Conservation (phyloP, 2,888 invertebrate genomes). For the Craniophora ligustri region DNA sequence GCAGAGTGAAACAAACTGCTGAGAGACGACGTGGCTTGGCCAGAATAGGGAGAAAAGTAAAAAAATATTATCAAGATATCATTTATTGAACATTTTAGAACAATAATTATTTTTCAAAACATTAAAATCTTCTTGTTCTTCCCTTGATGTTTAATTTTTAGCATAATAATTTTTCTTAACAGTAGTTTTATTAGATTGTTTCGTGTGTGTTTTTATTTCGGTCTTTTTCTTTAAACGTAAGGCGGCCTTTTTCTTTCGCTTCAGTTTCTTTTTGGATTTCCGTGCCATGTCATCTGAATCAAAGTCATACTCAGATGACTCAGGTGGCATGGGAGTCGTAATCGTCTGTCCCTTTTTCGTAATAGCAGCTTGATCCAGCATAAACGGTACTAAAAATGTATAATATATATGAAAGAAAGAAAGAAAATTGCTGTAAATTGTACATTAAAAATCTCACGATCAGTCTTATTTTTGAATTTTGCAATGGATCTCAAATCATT, state of each 20-base stretch:
- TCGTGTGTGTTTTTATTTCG: neutral
- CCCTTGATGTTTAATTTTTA: neutral
- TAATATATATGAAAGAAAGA: too few relatives aligned
- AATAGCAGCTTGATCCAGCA: conserved; percentile 13
- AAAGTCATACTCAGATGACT: neutral
- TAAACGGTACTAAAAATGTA: conserved; percentile 35
- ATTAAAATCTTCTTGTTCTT: conserved; percentile 2
- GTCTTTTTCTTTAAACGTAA: neutral
- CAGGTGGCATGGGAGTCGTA: neutral
- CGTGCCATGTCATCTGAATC: too few relatives aligned
- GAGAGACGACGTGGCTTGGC: too few relatives aligned
- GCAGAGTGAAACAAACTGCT: too few relatives aligned
- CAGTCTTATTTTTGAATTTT: too few relatives aligned
- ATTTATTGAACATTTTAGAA: too few relatives aligned
- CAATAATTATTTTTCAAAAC: neutral
- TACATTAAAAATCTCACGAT: too few relatives aligned
- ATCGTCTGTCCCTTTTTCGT: neutral
- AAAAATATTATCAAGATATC: too few relatives aligned
- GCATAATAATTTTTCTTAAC: neutral
- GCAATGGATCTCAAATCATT: too few relatives aligned
- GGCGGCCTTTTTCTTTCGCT: neutral
- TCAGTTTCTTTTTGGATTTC: neutral
- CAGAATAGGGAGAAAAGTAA: too few relatives aligned
- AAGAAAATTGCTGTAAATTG: too few relatives aligned
- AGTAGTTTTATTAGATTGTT: neutral